phyloP scores from a whole-genome alignment of 1,140 invertebrate genomes.

The Centruroides vittatus region DNA sequence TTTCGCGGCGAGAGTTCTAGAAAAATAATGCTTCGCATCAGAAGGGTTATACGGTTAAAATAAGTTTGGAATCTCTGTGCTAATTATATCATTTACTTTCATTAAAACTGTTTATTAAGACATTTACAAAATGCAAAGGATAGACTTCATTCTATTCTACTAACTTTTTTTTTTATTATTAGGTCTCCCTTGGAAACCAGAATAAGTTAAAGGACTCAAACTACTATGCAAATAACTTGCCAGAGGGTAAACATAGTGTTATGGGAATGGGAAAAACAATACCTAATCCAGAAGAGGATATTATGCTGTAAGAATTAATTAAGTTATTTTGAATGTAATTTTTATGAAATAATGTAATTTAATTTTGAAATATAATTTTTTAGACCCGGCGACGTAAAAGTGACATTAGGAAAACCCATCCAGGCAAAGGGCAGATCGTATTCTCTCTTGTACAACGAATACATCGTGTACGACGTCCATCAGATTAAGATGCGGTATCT shows the following conservation, averaged over 20 bases:
- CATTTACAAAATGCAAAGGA: too few relatives aligned
- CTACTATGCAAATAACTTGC: slow-evolving; percentile 25
- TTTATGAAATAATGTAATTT: neutral
- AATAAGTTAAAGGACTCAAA: slow-evolving; percentile 24
- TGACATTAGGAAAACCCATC: slow-evolving; percentile 21
- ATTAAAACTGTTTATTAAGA: too few relatives aligned
- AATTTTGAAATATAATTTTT: neutral
- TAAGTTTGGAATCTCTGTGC: too few relatives aligned
- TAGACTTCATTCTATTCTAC: neutral
- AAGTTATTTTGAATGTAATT: slow-evolving; percentile 2
- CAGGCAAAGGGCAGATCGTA: slow-evolving; percentile 12
- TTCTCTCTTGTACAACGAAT: slow-evolving; percentile 33
- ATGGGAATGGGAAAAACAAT: slow-evolving; percentile 26
- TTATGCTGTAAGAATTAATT: slow-evolving; percentile 18
- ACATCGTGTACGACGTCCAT: slow-evolving; percentile 33
- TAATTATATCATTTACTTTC: too few relatives aligned
- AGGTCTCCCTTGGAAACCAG: slow-evolving; percentile 29
- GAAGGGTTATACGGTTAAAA: too few relatives aligned
- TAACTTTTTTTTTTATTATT: slow-evolving; percentile 1
- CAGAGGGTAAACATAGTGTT: slow-evolving; percentile 25
- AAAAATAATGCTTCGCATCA: too few relatives aligned
- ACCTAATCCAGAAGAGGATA: slow-evolving; percentile 18
- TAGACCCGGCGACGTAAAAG: slow-evolving; percentile 18
- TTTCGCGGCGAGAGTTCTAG: too few relatives aligned
- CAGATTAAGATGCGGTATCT: slow-evolving; percentile 31